These are phyloP conservation scores for Drosophila carrolli DNA, from an alignment of 1,140 invertebrate genomes.

Conservation along the genomic window DNA sequence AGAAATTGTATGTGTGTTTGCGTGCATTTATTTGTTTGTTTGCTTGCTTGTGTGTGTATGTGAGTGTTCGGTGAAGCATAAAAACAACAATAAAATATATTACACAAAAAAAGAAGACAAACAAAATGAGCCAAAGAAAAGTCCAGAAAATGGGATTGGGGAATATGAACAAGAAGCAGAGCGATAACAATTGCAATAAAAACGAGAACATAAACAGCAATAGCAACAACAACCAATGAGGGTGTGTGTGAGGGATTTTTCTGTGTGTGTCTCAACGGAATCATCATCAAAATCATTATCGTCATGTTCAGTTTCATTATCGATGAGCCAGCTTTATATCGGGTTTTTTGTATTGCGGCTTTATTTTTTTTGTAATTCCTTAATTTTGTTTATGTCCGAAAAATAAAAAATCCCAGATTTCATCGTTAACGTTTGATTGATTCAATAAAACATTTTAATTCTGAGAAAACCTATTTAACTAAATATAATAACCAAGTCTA, in stretches of 20 bases:
- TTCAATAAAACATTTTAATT: no score
- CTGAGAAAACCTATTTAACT: no score
- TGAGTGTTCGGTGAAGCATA: slow-evolving; percentile 24
- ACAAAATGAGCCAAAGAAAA: slow-evolving; percentile 22
- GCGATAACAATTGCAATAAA: slow-evolving; percentile 51
- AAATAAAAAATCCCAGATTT: no score
- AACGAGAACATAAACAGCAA: slow-evolving; percentile 35
- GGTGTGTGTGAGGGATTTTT: slow-evolving; percentile 7
- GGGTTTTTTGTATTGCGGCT: background rate
- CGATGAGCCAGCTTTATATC: slow-evolving; percentile 6
- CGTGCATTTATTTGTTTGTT: slow-evolving; percentile 26
- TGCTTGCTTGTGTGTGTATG: slow-evolving; percentile 12
- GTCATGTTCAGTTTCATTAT: slow-evolving; percentile 11
- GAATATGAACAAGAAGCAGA: slow-evolving; percentile 20
- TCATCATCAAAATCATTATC: slow-evolving; percentile 15
- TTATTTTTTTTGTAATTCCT: background rate
- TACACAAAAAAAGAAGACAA: slow-evolving; percentile 22
- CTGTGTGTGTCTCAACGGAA: slow-evolving; percentile 10
- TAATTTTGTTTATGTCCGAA: no score
- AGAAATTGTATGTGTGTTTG: slow-evolving; percentile 20
- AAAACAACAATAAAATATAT: slow-evolving; percentile 52
- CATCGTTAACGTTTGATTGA: no score
- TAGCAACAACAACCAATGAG: slow-evolving; percentile 5
- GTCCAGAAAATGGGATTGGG: slow-evolving; percentile 17
- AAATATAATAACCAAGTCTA: no score